Base-by-base conservation (phyloP, 2,888 invertebrate genomes). In the Euclidia mi region DNA sequence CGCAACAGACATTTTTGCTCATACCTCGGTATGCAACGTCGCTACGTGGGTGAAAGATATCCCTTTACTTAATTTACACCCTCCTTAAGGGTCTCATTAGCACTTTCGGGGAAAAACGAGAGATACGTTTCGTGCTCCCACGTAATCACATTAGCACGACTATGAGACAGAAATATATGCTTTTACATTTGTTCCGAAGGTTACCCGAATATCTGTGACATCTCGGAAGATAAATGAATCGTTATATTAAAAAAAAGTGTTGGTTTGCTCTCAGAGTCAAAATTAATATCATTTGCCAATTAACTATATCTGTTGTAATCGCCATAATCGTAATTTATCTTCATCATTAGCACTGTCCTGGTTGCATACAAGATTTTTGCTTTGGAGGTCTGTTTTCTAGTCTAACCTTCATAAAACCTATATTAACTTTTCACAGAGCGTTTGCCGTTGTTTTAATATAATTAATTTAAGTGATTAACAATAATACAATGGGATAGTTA, bases 101-200 rank as follows among this genome's bases (percentile, higher is more conserved):
- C 78, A 79, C 81, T 76, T 82, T 78, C 58, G 69, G 72, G 63
- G 70, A 76, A 82, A 81, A 81, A 82, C 75, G 80, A 65, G 55
- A 68, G 66, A 78, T 71, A 71, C 66, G 65, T 63, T 63, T 56
- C 71, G 66, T 69, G 62, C 57, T 71, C 71, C 50, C 66, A 62
- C 71, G 79, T 82, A 82, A 84, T 83, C 78, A 78, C 76, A 81
- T 84, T 81, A 78, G 73, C 55, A 47, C 65, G 65, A 49, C 68
- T 57, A 59, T 68, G 69, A 69, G 77, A 70, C 67, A 68, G 60
- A 67, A 56, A 71, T 65, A 63, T 62, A 68, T 70, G 70, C 64
- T 66, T 68, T 56, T 55, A 67, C 76, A 76, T 71, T 74, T 69
- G 75, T 79, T 69, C 55, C 71, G 68, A 65, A 64, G 63, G 57